A percentile compares a stretch with the other conserved stretches of the same genome.
Evolutionary conservation across 1,140 invertebrate genomes (phyloP).

Genomic region (Drosophila baimaii): DNA sequence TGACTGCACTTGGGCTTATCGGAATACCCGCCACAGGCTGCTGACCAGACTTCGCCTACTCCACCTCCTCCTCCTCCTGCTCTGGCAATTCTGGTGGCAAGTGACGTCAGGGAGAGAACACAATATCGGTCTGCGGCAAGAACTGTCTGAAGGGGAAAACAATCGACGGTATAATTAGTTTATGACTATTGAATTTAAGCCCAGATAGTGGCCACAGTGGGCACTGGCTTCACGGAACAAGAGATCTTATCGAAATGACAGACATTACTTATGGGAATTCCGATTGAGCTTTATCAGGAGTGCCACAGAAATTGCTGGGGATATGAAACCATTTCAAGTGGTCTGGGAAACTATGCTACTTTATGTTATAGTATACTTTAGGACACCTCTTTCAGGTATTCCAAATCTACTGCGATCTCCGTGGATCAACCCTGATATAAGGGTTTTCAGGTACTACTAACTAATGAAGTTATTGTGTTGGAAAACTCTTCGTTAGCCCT

Average conservation of each 20-base stretch:
- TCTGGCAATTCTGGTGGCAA: constrained; percentile 9
- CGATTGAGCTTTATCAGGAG: neutral
- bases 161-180: constrained; percentile 43
- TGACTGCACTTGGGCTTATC: constrained; percentile 46
- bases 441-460: no score
- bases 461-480: no score
- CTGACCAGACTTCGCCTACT: constrained; percentile 16
- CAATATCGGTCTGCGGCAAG: constrained; percentile 9
- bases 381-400: no score
- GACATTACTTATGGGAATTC: neutral
- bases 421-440: no score
- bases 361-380: neutral
- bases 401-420: no score
- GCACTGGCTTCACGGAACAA: neutral
- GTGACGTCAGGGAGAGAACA: constrained; percentile 40
- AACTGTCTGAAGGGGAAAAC: constrained; percentile 1
- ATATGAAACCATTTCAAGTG: neutral
- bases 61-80: neutral
- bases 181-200: constrained; percentile 37
- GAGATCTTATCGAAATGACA: neutral
- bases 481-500: no score
- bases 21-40: constrained; percentile 13
- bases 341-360: neutral
- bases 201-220: constrained; percentile 21
- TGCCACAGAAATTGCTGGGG: neutral